phyloP scores from a whole-genome alignment of 2,888 invertebrate genomes.

The Drosophila quinaria region DNA sequence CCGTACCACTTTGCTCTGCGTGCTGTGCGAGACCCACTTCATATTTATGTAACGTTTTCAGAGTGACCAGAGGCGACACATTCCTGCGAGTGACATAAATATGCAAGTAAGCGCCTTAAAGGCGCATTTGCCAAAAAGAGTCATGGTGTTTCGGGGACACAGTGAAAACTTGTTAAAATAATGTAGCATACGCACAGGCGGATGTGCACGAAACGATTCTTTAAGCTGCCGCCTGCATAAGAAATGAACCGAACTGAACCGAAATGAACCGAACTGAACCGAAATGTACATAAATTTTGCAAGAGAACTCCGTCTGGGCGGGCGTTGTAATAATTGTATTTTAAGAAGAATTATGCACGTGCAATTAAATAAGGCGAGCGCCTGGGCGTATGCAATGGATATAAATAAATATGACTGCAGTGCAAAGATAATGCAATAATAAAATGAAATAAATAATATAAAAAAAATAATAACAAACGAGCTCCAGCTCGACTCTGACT shows the following conservation, averaged over 20 bases:
- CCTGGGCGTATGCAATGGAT: slow-evolving; percentile 50
- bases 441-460: slow-evolving; percentile 48
- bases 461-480: slow-evolving; percentile 59
- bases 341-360: slow-evolving; percentile 81
- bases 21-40: slow-evolving; percentile 14
- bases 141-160: background rate
- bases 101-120: slow-evolving; percentile 80
- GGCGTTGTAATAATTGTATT: slow-evolving; percentile 75
- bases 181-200: slow-evolving; percentile 41
- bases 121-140: slow-evolving; percentile 36
- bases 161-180: slow-evolving; percentile 69
- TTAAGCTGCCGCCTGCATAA: slow-evolving; percentile 72
- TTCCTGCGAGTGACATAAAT: slow-evolving; percentile 73
- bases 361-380: slow-evolving; percentile 74
- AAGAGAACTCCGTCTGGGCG: slow-evolving; percentile 41
- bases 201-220: slow-evolving; percentile 31
- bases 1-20: background rate
- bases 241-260: slow-evolving; percentile 61
- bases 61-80: slow-evolving; percentile 50
- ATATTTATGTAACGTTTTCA: slow-evolving; percentile 55
- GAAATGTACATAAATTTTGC: slow-evolving; percentile 61
- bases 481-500: slow-evolving; percentile 3
- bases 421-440: slow-evolving; percentile 75
- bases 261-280: slow-evolving; percentile 37
- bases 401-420: slow-evolving; percentile 58